phyloP scores from a whole-genome alignment of 2,797 vertebrate genomes.

The Lutjanus argentimaculatus region DNA sequence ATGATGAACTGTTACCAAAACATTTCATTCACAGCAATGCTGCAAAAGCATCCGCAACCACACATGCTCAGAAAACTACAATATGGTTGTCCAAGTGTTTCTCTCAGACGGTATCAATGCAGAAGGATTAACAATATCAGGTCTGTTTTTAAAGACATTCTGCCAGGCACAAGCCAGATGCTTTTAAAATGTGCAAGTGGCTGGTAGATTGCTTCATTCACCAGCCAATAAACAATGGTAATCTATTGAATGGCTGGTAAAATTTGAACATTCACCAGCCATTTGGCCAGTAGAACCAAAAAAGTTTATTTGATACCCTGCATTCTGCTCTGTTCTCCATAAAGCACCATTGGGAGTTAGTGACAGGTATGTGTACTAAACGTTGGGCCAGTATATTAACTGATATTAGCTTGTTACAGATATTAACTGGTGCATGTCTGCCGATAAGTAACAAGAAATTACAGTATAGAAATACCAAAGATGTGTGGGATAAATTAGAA shows the following conservation, averaged over 20 bases:
- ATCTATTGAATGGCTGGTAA: too few species aligned
- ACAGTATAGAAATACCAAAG: neutral
- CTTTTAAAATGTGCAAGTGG: too few species aligned
- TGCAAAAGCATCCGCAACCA: neutral
- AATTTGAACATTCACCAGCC: too few species aligned
- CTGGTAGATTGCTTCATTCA: too few species aligned
- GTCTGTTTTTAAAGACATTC: neutral
- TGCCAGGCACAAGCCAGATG: too few species aligned
- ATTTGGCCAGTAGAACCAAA: too few species aligned
- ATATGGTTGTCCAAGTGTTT: neutral
- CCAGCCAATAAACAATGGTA: too few species aligned
- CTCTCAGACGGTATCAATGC: neutral
- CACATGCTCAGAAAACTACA: slow-evolving; percentile 6
- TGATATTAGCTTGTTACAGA: too few species aligned
- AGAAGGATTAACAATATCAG: neutral
- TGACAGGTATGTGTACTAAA: neutral
- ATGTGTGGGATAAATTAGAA: neutral
- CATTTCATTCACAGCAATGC: slow-evolving; percentile 7
- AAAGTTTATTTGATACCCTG: too few species aligned
- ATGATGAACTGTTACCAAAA: neutral
- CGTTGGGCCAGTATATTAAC: neutral
- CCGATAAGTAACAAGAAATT: neutral
- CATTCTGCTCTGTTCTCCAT: neutral
- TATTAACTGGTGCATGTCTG: neutral
- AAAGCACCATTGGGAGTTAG: neutral